These are phyloP conservation scores for Calidris pygmaea DNA, from an alignment of 2,113 vertebrate genomes.

Conservation along the genomic window DNA sequence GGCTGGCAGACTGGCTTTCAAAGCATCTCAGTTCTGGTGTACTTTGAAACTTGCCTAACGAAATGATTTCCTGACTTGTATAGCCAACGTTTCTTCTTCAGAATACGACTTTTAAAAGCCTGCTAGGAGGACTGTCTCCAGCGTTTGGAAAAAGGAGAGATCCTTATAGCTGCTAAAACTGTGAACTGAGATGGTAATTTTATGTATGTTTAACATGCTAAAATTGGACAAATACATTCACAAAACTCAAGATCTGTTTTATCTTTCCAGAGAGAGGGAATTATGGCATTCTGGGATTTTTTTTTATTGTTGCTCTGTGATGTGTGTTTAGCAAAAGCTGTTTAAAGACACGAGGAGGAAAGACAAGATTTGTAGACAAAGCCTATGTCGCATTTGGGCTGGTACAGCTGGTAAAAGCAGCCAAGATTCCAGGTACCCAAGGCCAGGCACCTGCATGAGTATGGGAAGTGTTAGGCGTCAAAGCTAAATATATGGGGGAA, in stretches of 20 bases:
- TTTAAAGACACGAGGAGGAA: not conserved
- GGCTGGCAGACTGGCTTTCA: not conserved
- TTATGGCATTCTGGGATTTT: not conserved
- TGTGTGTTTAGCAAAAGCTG: not conserved
- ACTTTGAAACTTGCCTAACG: not conserved
- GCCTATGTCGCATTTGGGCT: not conserved
- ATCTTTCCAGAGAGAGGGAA: not conserved
- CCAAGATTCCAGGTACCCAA: not conserved
- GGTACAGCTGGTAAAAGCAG: not conserved
- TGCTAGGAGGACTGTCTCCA: not conserved
- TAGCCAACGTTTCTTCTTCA: not conserved
- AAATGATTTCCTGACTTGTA: not conserved
- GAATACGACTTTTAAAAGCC: not conserved
- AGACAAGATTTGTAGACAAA: not conserved
- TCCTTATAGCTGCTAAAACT: not conserved
- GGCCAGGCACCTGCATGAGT: fast-evolving
- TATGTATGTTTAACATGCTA: not conserved
- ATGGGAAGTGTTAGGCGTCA: fast-evolving
- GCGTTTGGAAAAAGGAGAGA: not conserved
- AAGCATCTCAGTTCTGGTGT: not conserved
- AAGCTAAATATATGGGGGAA: not conserved
- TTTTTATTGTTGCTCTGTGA: not conserved
- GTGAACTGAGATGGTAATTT: not conserved
- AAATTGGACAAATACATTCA: not conserved
- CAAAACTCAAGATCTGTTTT: not conserved